Base-by-base conservation (phyloP, 2,888 invertebrate genomes). In the Drosophila subquinaria region DNA sequence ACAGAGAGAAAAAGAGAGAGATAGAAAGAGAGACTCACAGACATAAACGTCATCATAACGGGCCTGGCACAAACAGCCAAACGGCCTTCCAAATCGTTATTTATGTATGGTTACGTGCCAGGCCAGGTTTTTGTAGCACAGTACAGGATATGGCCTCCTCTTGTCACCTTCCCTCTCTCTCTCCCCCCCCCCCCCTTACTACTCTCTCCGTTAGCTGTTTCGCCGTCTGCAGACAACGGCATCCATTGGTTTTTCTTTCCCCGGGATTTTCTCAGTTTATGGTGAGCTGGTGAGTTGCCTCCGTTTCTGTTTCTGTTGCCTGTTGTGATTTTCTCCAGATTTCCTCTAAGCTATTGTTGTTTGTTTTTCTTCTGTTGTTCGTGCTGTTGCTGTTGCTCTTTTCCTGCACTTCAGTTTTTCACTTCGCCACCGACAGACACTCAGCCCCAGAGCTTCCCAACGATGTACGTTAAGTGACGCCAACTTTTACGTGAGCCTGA, bases 401-500 rank as follows among this genome's bases (percentile, higher is more conserved):
- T 64, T 64, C 74, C 69, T 78, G 63, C 77, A 81, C 79, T 79
- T 68, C 70, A 77, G 60, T 61, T 61, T 42, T 79, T 68, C 70
- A 77, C 62, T 61, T 61, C 45, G 45, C 35, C 59, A 8, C 11
- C 55, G 10, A 35, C 13, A 13, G 36, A 9, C n/a, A 36, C 42
- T 23, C n/a, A 33, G n/a, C 35, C 13, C 55, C 51, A 13, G 20
- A 35, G 9, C 27, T 10, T 11, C 2, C 42, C 9, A 6, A 17
- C 47, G 36, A 48, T 59, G 71, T 71, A 70, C 71, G 76, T 73
- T 78, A 72, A 81, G 87, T 82, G 90, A 82, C 80, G 91, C 84
- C 77, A 90, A 90, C 82, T 82, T 84, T 88, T 82, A 89, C 84
- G 86, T 88, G 81, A 81, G 73, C 84, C 88, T 91, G 88, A 91